Conservation (phyloP, 2,888 invertebrate species). For the Microchrysa polita region DNA sequence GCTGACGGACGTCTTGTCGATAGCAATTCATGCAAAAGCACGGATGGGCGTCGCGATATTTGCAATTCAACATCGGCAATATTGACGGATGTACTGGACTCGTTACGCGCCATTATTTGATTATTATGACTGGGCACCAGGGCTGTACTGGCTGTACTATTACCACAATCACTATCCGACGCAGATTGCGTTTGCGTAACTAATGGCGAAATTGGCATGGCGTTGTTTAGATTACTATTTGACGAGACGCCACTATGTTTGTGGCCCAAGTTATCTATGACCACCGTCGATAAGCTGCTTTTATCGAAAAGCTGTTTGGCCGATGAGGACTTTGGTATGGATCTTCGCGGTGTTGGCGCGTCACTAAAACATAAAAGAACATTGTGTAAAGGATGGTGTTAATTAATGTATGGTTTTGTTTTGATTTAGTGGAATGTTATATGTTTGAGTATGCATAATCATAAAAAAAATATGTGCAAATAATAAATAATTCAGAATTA, state of each 20-base stretch:
- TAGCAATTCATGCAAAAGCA: constrained; percentile 62
- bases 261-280: constrained; percentile 29
- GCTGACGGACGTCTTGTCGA: constrained; percentile 69
- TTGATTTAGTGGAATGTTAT: no score
- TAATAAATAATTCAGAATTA: no score
- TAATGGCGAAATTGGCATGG: constrained; percentile 45
- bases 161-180: constrained; percentile 26
- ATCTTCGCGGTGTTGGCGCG: constrained; percentile 16
- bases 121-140: constrained; percentile 29
- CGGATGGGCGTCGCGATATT: constrained; percentile 62
- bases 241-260: constrained; percentile 26
- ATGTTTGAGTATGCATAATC: no score
- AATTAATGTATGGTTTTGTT: no score
- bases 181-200: constrained; percentile 35
- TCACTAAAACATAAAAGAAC: constrained; percentile 30
- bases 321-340: constrained; percentile 45
- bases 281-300: constrained; percentile 13
- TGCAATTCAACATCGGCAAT: constrained; percentile 56
- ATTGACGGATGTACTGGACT: constrained; percentile 55
- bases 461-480: no score
- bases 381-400: no score
- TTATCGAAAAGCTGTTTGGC: constrained; percentile 45
- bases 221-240: constrained; percentile 26
- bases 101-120: constrained; percentile 54
- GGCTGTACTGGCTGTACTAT: constrained; percentile 20